Conservation (phyloP, 2,113 vertebrate genomes). For the Potamarius usumacintae region DNA sequence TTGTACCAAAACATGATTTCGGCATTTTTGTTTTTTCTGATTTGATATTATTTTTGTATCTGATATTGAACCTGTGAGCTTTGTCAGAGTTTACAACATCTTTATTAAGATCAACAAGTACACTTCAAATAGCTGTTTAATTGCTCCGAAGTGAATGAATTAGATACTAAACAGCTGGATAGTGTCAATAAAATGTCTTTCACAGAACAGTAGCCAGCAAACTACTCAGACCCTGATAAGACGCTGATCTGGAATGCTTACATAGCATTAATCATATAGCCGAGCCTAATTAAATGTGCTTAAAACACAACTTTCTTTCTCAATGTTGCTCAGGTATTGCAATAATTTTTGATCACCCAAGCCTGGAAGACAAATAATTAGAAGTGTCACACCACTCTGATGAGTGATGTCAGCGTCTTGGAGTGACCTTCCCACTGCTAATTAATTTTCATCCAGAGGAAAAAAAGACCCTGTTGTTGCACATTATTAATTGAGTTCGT, state of each 20-base stretch:
- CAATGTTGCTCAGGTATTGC: constrained; percentile 99
- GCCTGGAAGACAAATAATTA: constrained; percentile 99
- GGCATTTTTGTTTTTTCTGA: not conserved
- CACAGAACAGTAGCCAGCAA: constrained; percentile 88
- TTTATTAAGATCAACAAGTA: constrained; percentile 77
- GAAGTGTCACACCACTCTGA: constrained; percentile 99
- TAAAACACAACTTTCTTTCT: constrained; percentile 94
- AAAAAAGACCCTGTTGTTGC: constrained; percentile 99
- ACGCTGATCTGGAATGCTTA: constrained; percentile 92
- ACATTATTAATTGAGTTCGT: constrained; percentile 99
- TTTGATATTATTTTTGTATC: constrained; percentile 44
- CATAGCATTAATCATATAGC: constrained; percentile 99
- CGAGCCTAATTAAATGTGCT: constrained; percentile 99
- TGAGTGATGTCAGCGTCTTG: constrained; percentile 99
- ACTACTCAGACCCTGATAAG: constrained; percentile 98
- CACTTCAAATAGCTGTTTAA: constrained; percentile 76
- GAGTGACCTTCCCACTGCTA: constrained; percentile 99
- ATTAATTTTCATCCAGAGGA: constrained; percentile 99
- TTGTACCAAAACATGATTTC: not conserved
- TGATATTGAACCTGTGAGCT: constrained; percentile 58
- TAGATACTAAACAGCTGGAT: constrained; percentile 78
- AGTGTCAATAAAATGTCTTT: constrained; percentile 85
- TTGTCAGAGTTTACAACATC: constrained; percentile 74
- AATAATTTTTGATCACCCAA: constrained; percentile 99
- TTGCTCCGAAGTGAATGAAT: constrained; percentile 77